Percentiles rank a stretch among this genome's conserved stretches.
phyloP scores from a whole-genome alignment of 2,888 invertebrate species.

The Sepiola atlantica region DNA sequence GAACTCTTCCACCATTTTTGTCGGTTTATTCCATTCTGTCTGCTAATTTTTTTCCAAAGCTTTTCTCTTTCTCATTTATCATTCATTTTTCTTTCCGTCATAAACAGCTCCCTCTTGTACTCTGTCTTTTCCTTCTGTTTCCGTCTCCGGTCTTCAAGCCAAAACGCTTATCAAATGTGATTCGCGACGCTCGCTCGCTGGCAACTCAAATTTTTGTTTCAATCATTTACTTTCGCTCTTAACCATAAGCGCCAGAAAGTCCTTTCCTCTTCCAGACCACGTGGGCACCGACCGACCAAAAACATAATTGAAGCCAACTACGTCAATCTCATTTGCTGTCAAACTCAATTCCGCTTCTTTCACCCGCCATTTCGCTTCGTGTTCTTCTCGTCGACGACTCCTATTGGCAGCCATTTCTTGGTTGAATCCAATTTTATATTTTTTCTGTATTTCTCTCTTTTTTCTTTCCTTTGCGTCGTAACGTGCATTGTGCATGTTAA shows the following conservation, averaged over 20 bases:
- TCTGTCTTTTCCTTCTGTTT: not conserved
- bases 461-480: not conserved
- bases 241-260: not conserved
- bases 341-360: not conserved
- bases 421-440: not conserved
- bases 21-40: not conserved
- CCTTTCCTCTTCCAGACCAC: not conserved
- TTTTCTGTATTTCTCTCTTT: not conserved
- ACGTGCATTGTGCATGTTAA: not conserved
- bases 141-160: not conserved
- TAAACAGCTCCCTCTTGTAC: not conserved
- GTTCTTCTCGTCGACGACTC: not conserved
- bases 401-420: not conserved
- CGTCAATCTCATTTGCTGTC: slow-evolving; percentile 8
- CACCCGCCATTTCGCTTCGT: not conserved
- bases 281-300: not conserved
- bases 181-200: not conserved
- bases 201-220: not conserved
- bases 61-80: not conserved
- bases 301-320: slow-evolving; percentile 10
- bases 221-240: not conserved
- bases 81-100: not conserved
- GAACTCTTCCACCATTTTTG: not conserved
- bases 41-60: not conserved
- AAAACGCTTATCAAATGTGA: not conserved